Evolutionary conservation across 2,797 vertebrate species (phyloP).

Genomic region (Cryptoblepharus egeriae): DNA sequence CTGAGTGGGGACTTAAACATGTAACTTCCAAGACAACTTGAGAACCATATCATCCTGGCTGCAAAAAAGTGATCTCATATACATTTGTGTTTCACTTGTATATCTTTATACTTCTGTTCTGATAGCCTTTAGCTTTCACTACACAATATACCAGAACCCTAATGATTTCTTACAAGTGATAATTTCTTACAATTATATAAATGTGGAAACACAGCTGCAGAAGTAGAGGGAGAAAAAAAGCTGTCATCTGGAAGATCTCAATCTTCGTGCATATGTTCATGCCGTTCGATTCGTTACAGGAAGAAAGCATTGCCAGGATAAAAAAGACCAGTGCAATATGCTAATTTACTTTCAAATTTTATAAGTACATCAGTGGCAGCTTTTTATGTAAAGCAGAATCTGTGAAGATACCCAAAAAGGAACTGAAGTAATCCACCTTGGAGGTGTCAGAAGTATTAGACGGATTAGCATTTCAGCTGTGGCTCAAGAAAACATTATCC

Average conservation of each 20-base stretch:
- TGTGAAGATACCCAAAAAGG: conserved; percentile 60
- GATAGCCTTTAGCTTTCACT: background rate
- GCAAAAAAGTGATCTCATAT: background rate
- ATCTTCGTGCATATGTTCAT: conserved; percentile 37
- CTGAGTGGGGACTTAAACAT: too few species aligned
- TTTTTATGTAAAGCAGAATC: conserved; percentile 64
- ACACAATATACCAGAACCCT: too few species aligned
- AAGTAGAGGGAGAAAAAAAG: background rate
- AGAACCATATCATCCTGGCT: too few species aligned
- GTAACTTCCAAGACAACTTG: too few species aligned
- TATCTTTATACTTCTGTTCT: background rate
- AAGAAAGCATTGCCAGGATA: conserved; percentile 52
- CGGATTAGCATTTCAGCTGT: conserved; percentile 55
- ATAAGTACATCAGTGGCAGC: conserved; percentile 48
- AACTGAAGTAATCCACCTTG: conserved; percentile 64
- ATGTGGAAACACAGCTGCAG: too few species aligned
- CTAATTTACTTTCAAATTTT: conserved; percentile 65
- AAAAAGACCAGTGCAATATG: conserved; percentile 59
- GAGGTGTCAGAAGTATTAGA: conserved; percentile 58
- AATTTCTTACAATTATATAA: background rate
- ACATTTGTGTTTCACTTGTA: background rate
- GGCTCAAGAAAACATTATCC: conserved; percentile 56
- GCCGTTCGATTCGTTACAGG: background rate
- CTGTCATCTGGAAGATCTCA: conserved; percentile 18
- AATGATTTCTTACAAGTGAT: background rate